Evolutionary conservation across 1,140 invertebrate genomes (phyloP).

Genomic region (Periplaneta americana): DNA sequence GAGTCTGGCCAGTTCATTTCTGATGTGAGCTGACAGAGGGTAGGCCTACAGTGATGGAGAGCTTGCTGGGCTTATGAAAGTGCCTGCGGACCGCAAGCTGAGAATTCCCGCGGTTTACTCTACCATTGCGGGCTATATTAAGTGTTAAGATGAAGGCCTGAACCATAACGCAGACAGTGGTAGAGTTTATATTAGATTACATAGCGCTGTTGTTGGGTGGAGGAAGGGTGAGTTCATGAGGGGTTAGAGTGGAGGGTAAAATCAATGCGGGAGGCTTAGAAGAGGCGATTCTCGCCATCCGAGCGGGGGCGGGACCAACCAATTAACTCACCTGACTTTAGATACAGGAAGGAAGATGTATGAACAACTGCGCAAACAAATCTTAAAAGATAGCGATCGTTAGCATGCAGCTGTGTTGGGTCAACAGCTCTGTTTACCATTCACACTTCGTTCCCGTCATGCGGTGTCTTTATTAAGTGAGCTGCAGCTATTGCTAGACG

Average conservation of each 20-base stretch:
- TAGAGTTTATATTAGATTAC: not conserved
- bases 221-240: not conserved
- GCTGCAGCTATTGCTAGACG: too few relatives aligned
- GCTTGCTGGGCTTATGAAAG: too few relatives aligned
- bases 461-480: too few relatives aligned
- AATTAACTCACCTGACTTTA: slow-evolving; percentile 8
- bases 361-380: too few relatives aligned
- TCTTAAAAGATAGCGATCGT: too few relatives aligned
- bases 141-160: not conserved
- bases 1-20: too few relatives aligned
- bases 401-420: too few relatives aligned
- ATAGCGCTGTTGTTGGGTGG: too few relatives aligned
- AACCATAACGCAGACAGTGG: not conserved
- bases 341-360: not conserved
- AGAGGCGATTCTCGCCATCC: not conserved
- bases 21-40: too few relatives aligned
- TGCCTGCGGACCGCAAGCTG: not conserved
- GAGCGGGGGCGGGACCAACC: not conserved
- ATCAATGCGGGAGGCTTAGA: slow-evolving; percentile 5
- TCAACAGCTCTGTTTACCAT: too few relatives aligned
- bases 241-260: not conserved
- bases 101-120: not conserved
- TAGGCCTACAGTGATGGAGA: too few relatives aligned
- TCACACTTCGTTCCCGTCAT: too few relatives aligned
- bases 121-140: not conserved